Conservation (phyloP, 1,140 invertebrate species). For the Heterodera schachtii region DNA sequence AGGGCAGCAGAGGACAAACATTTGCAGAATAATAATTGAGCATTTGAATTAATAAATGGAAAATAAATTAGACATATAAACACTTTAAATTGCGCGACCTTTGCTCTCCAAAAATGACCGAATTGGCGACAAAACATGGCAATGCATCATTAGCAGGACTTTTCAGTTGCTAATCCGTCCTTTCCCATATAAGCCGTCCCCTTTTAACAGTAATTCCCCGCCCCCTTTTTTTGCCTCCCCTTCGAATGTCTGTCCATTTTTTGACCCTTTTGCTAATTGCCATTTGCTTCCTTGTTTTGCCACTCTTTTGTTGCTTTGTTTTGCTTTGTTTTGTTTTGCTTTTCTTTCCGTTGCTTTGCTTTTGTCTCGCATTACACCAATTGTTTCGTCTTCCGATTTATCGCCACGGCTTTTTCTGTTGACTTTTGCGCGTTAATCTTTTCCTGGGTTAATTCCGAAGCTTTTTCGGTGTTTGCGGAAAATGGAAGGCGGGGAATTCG, state of each 20-base stretch:
- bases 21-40: background rate
- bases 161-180: background rate
- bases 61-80: too few relatives aligned
- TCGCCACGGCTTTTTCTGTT: conserved; percentile 11
- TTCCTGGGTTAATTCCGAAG: background rate
- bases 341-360: background rate
- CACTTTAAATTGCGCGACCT: background rate
- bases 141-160: background rate
- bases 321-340: background rate
- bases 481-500: too few relatives aligned
- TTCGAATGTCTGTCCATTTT: background rate
- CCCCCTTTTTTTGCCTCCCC: too few relatives aligned
- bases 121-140: background rate
- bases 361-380: background rate
- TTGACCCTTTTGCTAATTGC: background rate
- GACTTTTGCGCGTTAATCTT: background rate
- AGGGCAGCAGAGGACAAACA: too few relatives aligned
- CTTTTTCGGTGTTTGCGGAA: too few relatives aligned
- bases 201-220: background rate
- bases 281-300: background rate
- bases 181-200: background rate
- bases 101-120: background rate
- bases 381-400: background rate
- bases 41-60: too few relatives aligned
- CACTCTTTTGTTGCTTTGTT: background rate